These are phyloP conservation scores for Macaria notata DNA, from an alignment of 2,888 invertebrate genomes.

Conservation along the genomic window DNA sequence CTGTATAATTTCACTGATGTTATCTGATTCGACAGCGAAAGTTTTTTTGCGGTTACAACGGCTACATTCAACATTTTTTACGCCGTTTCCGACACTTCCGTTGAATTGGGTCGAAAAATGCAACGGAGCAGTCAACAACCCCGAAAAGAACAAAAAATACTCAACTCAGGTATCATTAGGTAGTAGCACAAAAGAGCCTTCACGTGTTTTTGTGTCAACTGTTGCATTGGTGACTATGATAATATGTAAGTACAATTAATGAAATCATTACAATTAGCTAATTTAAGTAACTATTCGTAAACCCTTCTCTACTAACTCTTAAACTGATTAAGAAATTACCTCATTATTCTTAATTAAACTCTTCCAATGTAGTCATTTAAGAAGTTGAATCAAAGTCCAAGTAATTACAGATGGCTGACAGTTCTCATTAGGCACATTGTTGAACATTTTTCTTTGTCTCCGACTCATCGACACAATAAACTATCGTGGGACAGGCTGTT, in stretches of 20 bases:
- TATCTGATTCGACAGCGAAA: conserved; percentile 17
- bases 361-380: too few species aligned
- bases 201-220: too few species aligned
- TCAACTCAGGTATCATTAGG: too few species aligned
- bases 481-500: conserved; percentile 42
- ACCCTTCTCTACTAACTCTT: too few species aligned
- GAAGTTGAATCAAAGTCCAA: background rate
- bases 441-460: conserved; percentile 24
- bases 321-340: background rate
- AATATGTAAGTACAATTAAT: too few species aligned
- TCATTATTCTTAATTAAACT: background rate
- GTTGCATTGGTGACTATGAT: too few species aligned
- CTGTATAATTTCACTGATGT: conserved; percentile 9
- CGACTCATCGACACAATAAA: conserved; percentile 30
- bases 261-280: too few species aligned
- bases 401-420: background rate
- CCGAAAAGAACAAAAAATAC: background rate
- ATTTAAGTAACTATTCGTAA: too few species aligned
- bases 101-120: conserved; percentile 20
- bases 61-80: conserved; percentile 14
- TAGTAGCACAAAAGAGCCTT: too few species aligned
- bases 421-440: conserved; percentile 20
- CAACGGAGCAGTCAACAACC: conserved; percentile 8
- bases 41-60: conserved; percentile 15
- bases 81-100: conserved; percentile 16